Conservation (phyloP, 1,140 invertebrate species). For the Drosophila albomicans region DNA sequence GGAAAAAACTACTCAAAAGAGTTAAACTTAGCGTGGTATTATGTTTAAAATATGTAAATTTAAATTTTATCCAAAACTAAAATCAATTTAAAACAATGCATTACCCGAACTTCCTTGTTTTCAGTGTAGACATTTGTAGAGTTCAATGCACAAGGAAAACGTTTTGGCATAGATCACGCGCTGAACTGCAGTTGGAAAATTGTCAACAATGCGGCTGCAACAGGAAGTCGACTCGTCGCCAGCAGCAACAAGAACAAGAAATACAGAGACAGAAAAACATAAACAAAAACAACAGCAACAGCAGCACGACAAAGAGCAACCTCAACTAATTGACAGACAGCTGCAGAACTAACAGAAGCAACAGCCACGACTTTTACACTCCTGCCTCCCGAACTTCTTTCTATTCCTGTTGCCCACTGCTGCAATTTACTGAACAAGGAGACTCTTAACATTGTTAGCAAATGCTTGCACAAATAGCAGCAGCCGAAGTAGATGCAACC, state of each 20-base stretch:
- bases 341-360: slow-evolving; percentile 27
- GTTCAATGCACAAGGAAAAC: slow-evolving; percentile 49
- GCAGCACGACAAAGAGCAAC: slow-evolving; percentile 57
- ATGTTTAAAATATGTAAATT: too few species aligned
- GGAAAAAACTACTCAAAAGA: too few species aligned
- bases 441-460: slow-evolving; percentile 42
- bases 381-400: slow-evolving; percentile 3
- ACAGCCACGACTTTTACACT: slow-evolving; percentile 35
- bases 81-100: too few species aligned
- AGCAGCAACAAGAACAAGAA: slow-evolving; percentile 11
- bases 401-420: slow-evolving; percentile 26
- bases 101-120: not conserved
- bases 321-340: slow-evolving; percentile 80
- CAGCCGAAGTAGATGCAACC: not conserved
- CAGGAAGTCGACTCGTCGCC: slow-evolving; percentile 39
- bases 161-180: slow-evolving; percentile 49
- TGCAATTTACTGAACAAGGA: slow-evolving; percentile 70
- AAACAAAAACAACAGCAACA: slow-evolving; percentile 22
- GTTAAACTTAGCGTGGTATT: too few species aligned
- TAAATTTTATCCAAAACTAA: too few species aligned
- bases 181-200: slow-evolving; percentile 57
- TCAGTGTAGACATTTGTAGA: slow-evolving; percentile 5
- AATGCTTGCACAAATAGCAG: slow-evolving; percentile 40
- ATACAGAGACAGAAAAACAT: not conserved
- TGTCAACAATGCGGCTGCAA: slow-evolving; percentile 61